phyloP scores from a whole-genome alignment of 1,140 invertebrate genomes.

The Bradynema listronoti region DNA sequence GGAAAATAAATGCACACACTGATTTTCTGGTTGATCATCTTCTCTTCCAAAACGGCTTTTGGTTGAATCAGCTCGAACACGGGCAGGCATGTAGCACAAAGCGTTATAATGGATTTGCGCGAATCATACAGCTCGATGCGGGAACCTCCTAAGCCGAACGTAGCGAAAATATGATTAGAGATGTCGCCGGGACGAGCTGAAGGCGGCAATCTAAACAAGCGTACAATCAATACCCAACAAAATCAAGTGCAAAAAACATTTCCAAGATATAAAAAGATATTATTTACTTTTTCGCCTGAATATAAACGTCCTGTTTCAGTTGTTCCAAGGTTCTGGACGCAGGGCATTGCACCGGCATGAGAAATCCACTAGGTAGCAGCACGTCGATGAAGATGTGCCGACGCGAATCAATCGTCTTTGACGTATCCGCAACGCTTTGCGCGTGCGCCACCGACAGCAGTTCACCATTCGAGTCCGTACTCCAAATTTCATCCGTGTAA shows the following conservation, averaged over 20 bases:
- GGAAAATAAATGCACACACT: constrained; percentile 18
- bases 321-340: constrained; percentile 23
- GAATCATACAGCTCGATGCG: constrained; percentile 37
- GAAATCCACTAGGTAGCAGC: constrained; percentile 35
- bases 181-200: constrained; percentile 19
- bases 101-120: constrained; percentile 12
- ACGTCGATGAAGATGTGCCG: constrained; percentile 30
- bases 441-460: neutral
- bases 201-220: constrained; percentile 26
- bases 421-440: neutral
- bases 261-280: no score
- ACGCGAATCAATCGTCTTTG: constrained; percentile 1
- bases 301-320: constrained; percentile 42
- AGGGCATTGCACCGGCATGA: constrained; percentile 35
- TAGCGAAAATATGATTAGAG: constrained; percentile 34
- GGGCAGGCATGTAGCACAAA: constrained; percentile 34
- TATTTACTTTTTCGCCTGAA: constrained; percentile 35
- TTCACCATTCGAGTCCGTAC: constrained; percentile 20
- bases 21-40: constrained; percentile 29
- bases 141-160: constrained; percentile 25
- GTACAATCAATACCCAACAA: neutral
- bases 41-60: constrained; percentile 31
- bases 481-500: constrained; percentile 15
- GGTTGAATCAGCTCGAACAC: constrained; percentile 35
- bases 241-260: constrained; percentile 8